Conservation (phyloP, 2,888 invertebrate genomes). For the Dicycla oo region DNA sequence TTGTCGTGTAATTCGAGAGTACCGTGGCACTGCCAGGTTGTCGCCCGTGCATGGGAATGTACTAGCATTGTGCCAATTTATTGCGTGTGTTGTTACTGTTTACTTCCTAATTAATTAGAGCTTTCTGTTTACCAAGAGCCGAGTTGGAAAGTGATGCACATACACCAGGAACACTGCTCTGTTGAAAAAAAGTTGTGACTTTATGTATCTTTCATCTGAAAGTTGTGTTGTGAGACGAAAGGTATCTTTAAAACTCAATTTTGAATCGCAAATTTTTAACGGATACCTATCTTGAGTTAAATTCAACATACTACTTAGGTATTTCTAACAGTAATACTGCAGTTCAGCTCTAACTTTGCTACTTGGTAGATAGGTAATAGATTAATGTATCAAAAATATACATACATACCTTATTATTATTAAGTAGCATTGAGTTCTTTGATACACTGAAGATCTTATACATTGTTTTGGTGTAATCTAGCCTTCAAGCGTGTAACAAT, state of each 20-base stretch:
- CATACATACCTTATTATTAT: background rate
- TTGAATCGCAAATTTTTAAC: background rate
- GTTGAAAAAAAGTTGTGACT: background rate
- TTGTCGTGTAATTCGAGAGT: conserved; percentile 25
- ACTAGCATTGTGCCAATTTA: conserved; percentile 64
- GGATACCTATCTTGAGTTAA: background rate
- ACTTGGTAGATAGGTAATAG: too few relatives aligned
- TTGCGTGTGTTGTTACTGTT: conserved; percentile 64
- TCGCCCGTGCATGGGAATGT: conserved; percentile 55
- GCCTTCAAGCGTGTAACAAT: background rate
- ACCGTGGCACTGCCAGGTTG: conserved; percentile 46
- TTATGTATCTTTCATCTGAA: conserved; percentile 12
- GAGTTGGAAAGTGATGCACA: conserved; percentile 35
- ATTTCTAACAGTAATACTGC: background rate
- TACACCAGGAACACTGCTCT: conserved; percentile 19
- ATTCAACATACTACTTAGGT: background rate
- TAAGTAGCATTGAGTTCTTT: background rate
- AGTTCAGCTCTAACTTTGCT: background rate
- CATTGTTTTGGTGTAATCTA: too few relatives aligned
- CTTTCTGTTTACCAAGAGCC: conserved; percentile 55
- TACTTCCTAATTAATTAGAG: conserved; percentile 67
- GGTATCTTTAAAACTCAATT: background rate
- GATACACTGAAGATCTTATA: background rate
- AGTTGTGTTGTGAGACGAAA: conserved; percentile 11
- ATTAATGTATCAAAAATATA: background rate